Evolutionary conservation across 2,888 invertebrate genomes (phyloP).

Genomic region (Hedya salicella): DNA sequence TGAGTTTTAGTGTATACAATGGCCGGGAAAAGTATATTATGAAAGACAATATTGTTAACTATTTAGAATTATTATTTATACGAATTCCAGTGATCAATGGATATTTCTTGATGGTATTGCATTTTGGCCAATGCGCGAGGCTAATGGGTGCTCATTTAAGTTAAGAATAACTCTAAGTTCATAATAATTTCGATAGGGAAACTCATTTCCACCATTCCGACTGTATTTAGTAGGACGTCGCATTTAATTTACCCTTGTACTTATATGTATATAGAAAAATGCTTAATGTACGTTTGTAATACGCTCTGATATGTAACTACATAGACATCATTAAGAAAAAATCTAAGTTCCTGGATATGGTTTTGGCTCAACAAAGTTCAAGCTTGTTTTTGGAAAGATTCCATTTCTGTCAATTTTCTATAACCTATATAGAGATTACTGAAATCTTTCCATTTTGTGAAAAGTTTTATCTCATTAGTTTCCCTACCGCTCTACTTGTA

Average conservation of each 20-base stretch:
- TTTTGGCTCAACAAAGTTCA: too few species aligned
- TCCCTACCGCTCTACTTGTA: too few species aligned
- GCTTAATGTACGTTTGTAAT: too few species aligned
- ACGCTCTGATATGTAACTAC: too few species aligned
- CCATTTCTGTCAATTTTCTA: too few species aligned
- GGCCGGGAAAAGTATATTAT: constrained; percentile 3
- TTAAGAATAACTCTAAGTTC: constrained; percentile 31
- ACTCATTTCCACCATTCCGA: constrained; percentile 17
- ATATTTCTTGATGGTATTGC: constrained; percentile 34
- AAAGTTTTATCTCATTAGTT: too few species aligned
- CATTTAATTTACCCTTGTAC: neutral
- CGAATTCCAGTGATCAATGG: neutral
- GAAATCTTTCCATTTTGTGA: too few species aligned
- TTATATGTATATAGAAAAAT: neutral
- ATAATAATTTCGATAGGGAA: constrained; percentile 15
- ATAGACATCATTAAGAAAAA: too few species aligned
- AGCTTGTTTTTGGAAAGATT: too few species aligned
- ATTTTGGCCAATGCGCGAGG: constrained; percentile 36
- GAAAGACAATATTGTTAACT: constrained; percentile 31
- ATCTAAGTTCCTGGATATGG: too few species aligned
- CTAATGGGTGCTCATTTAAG: constrained; percentile 38
- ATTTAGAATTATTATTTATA: constrained; percentile 5
- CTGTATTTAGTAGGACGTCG: constrained; percentile 20
- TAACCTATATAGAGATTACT: too few species aligned
- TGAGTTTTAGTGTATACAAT: neutral